Conservation (phyloP, 1,140 invertebrate genomes). For the Atta cephalotes region DNA sequence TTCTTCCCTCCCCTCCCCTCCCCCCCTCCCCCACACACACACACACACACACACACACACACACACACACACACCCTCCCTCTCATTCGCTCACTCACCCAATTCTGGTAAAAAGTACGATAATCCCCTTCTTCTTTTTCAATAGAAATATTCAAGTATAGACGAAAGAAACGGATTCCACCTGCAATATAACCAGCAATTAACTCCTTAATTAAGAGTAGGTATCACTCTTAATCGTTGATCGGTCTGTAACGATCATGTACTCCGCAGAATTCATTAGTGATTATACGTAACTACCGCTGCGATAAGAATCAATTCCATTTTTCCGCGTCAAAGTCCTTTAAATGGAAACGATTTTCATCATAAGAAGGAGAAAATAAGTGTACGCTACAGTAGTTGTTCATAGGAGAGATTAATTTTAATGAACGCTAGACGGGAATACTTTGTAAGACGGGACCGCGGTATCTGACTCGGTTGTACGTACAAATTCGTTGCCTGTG, state of each 20-base stretch:
- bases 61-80: too few relatives aligned
- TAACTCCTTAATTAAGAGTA: conserved; percentile 54
- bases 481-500: conserved; percentile 30
- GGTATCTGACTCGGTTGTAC: conserved; percentile 39
- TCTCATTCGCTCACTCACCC: not conserved
- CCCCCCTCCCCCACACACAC: too few relatives aligned
- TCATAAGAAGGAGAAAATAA: conserved; percentile 36
- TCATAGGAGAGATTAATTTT: conserved; percentile 39
- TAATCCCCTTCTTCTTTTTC: not conserved
- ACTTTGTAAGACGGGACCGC: conserved; percentile 1
- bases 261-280: not conserved
- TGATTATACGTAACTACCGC: not conserved
- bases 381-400: conserved; percentile 6
- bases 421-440: not conserved
- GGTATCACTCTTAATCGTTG: conserved; percentile 48
- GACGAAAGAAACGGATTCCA: conserved; percentile 23
- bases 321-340: conserved; percentile 33
- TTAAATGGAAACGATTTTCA: conserved; percentile 38
- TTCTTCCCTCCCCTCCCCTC: too few relatives aligned
- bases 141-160: not conserved
- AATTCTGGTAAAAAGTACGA: not conserved
- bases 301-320: conserved; percentile 44
- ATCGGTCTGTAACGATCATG: conserved; percentile 16
- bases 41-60: too few relatives aligned
- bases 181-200: conserved; percentile 17